A percentile compares a stretch with the other conserved stretches of the same genome.
Evolutionary conservation across 2,888 invertebrate genomes (phyloP).

Genomic region (Halictus ligatus): DNA sequence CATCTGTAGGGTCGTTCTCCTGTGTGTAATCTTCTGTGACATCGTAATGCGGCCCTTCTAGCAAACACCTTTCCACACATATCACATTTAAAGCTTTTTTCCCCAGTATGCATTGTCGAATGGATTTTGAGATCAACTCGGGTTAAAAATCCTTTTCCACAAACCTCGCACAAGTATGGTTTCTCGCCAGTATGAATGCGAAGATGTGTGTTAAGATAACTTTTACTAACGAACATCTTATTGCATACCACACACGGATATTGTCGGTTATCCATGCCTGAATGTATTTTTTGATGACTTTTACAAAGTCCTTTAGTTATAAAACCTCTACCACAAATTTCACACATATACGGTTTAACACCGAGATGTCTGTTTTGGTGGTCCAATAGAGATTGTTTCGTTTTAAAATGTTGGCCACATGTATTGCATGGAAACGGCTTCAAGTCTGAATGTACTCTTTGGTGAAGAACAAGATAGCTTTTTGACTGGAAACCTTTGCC

Average conservation of each 20-base stretch:
- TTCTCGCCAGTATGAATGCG: conserved; percentile 87
- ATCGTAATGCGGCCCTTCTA: conserved; percentile 86
- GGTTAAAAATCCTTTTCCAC: conserved; percentile 87
- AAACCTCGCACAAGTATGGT: conserved; percentile 87
- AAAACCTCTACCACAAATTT: conserved; percentile 86
- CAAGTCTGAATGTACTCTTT: conserved; percentile 86
- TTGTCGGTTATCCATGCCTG: conserved; percentile 87
- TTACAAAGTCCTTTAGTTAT: conserved; percentile 87
- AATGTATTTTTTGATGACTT: conserved; percentile 87
- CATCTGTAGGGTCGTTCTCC: conserved; percentile 87
- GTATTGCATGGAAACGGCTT: conserved; percentile 87
- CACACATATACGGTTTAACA: conserved; percentile 87
- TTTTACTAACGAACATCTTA: conserved; percentile 87
- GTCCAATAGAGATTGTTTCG: conserved; percentile 87
- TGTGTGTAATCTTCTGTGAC: conserved; percentile 87
- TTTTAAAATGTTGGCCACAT: conserved; percentile 87
- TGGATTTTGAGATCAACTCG: conserved; percentile 87
- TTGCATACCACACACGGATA: conserved; percentile 87
- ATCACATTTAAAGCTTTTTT: conserved; percentile 87
- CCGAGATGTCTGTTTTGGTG: conserved; percentile 87
- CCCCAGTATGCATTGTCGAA: conserved; percentile 87
- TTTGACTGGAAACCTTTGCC: conserved; percentile 88
- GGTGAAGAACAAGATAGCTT: conserved; percentile 87
- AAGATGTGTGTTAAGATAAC: conserved; percentile 87
- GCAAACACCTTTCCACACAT: conserved; percentile 88